Evolutionary conservation across 64 coral and sea anemone genomes (phyloP).

Genomic region (Trachythela sp.): DNA sequence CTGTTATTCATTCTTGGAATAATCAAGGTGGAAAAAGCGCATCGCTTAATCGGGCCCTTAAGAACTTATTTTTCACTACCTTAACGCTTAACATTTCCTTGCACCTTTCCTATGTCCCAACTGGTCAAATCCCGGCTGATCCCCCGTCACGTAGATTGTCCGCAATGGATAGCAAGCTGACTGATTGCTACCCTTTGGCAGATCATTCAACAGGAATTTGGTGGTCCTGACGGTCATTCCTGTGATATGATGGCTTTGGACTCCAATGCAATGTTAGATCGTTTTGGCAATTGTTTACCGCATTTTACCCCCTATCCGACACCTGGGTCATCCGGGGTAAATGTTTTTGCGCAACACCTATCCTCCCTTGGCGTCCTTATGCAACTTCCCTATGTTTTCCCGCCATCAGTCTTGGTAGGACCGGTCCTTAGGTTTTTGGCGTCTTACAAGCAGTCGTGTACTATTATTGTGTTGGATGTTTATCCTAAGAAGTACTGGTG

Average conservation of each 20-base stretch:
- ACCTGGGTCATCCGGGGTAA: neutral
- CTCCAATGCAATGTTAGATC: neutral
- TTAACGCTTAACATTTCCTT: neutral
- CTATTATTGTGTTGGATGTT: conserved; percentile 19
- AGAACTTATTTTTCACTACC: neutral
- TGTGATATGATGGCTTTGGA: neutral
- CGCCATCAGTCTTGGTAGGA: conserved; percentile 12
- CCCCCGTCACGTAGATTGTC: neutral
- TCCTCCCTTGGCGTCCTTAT: neutral
- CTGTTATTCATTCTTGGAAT: neutral
- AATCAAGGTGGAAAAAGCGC: neutral
- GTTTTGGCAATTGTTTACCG: neutral
- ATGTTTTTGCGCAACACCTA: conserved; percentile 30
- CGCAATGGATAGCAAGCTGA: neutral
- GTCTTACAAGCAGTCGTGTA: neutral
- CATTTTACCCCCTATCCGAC: neutral
- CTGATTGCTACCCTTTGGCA: neutral
- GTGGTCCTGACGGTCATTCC: neutral
- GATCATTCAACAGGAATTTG: neutral
- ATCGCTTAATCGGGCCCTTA: neutral
- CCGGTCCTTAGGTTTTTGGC: conserved; percentile 2
- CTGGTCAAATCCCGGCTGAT: neutral
- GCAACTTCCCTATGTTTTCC: conserved; percentile 27
- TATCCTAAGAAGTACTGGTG: conserved; percentile 36
- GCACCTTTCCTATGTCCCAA: neutral